A percentile compares a stretch with the other conserved stretches of the same genome.
These are phyloP conservation scores for Cepaea nemoralis DNA, from an alignment of 1,140 invertebrate species.

Conservation along the genomic window DNA sequence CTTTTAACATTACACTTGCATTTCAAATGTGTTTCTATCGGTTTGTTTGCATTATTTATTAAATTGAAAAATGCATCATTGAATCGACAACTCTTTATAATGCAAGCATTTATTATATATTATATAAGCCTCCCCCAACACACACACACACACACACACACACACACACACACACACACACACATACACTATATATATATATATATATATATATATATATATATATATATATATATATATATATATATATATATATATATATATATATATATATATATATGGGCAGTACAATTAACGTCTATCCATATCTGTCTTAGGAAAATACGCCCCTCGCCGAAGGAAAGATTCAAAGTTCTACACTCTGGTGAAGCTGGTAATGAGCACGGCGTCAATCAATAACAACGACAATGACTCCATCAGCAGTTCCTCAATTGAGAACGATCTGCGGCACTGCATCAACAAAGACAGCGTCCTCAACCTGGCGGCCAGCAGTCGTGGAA, in stretches of 20 bases:
- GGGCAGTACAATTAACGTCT: not conserved
- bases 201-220: not conserved
- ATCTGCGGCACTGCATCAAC: conserved; percentile 46
- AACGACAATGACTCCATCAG: conserved; percentile 46
- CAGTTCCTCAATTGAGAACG: conserved; percentile 50
- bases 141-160: no score
- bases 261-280: not conserved
- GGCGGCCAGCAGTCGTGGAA: conserved; percentile 45
- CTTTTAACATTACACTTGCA: no score
- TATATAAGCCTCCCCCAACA: no score
- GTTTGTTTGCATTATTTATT: no score
- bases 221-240: not conserved
- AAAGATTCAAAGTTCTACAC: conserved; percentile 56
- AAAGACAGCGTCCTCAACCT: conserved; percentile 48
- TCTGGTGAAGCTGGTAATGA: conserved; percentile 54
- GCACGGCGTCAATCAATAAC: conserved; percentile 47
- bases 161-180: no score
- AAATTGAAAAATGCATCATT: no score
- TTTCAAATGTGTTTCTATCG: no score
- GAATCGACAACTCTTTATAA: no score
- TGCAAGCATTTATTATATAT: no score
- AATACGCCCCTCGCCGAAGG: conserved; percentile 47
- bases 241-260: not conserved
- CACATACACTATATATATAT: no score
- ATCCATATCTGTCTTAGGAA: conserved; percentile 39